Conservation (phyloP, 1,140 invertebrate genomes). For the Macrostomum lignano region DNA sequence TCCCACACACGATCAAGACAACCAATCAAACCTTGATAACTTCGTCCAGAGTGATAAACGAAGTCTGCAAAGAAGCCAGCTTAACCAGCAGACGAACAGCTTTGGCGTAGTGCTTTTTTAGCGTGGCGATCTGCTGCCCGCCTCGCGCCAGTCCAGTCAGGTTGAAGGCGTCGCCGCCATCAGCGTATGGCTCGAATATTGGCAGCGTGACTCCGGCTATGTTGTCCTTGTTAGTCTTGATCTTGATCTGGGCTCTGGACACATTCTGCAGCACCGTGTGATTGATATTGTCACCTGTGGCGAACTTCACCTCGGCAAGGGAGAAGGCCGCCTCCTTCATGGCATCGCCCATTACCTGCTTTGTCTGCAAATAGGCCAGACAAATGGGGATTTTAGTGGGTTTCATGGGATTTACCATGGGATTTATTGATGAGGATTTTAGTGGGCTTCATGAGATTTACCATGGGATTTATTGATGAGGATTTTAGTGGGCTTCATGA, state of each 20-base stretch:
- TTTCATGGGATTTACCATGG: no score
- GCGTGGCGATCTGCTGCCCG: slow-evolving; percentile 64
- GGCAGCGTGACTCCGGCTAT: slow-evolving; percentile 82
- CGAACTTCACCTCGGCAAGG: slow-evolving; percentile 88
- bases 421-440: no score
- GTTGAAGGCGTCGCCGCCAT: slow-evolving; percentile 48
- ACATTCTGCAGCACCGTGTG: slow-evolving; percentile 97
- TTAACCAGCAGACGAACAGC: slow-evolving; percentile 70
- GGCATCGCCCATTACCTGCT: slow-evolving; percentile 92
- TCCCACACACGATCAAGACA: no score
- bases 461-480: no score
- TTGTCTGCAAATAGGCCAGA: slow-evolving; percentile 42
- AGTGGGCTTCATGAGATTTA: no score
- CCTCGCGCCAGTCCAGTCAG: slow-evolving; percentile 66
- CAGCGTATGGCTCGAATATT: slow-evolving; percentile 75
- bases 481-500: no score
- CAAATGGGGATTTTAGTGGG: slow-evolving; percentile 5
- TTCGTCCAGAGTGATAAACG: slow-evolving; percentile 79
- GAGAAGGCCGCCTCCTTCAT: slow-evolving; percentile 99
- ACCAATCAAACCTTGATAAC: no score
- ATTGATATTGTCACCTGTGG: slow-evolving; percentile 74
- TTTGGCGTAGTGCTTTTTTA: slow-evolving; percentile 75
- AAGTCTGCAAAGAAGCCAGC: slow-evolving; percentile 73
- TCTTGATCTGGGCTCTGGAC: slow-evolving; percentile 89
- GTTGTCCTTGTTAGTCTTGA: slow-evolving; percentile 91